Conservation (phyloP, 2,888 invertebrate species). For the Dicranocentrus wangi region DNA sequence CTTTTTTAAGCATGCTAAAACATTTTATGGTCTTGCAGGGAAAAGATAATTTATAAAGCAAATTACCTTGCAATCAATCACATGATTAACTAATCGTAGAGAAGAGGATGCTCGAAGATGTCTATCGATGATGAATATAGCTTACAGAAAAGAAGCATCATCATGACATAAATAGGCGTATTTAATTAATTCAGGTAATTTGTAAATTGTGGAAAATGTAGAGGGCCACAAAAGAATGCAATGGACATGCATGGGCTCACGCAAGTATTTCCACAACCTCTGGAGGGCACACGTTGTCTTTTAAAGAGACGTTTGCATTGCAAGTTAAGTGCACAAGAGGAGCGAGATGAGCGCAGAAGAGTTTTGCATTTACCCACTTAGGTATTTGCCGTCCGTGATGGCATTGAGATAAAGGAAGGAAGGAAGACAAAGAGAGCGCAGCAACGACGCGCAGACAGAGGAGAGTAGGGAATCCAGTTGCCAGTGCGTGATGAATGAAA, state of each 20-base stretch:
- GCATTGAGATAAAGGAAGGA: constrained; percentile 21
- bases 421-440: too few species aligned
- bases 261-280: neutral
- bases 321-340: too few species aligned
- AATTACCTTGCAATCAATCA: constrained; percentile 11
- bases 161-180: neutral
- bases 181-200: constrained; percentile 8
- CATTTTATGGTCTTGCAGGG: too few species aligned
- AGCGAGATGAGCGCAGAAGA: too few species aligned
- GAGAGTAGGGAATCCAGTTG: neutral
- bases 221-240: neutral
- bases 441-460: too few species aligned
- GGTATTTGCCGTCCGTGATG: too few species aligned
- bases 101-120: neutral
- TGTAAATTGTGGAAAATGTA: neutral
- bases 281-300: constrained; percentile 5
- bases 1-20: too few species aligned
- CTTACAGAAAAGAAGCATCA: neutral
- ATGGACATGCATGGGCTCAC: neutral
- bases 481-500: neutral
- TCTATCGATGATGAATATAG: neutral
- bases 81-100: neutral
- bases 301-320: too few species aligned
- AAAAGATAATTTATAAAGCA: neutral
- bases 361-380: too few species aligned